Evolutionary conservation across 2,113 vertebrate species (phyloP), one percentile per base, ranked within the genome.

Genomic region (Lepisosteus oculatus): DNA sequence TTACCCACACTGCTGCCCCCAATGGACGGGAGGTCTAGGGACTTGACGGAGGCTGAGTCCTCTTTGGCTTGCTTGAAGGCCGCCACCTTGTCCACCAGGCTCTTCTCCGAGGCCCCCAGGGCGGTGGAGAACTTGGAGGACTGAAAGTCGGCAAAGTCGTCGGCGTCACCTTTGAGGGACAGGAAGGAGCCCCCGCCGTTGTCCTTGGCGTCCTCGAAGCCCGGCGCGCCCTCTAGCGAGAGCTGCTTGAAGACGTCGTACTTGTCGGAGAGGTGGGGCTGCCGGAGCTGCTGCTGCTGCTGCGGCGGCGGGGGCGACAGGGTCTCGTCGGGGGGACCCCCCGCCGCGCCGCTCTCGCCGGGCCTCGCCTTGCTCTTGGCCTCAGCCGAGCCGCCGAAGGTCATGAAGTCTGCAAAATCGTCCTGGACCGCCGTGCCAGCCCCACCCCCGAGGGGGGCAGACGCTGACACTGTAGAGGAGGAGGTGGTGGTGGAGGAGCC

Each of bases 351-450:
- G 75, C 3, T 29, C 76, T 17, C 71, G 81, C 92, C 77, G 54
- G 84, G 65, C 80, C 89, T 3, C 61, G 75, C 72, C 68, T 87
- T 85, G 0, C 72, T 62, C 75, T 83, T 86, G 9, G 90, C 81
- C 77, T 94, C 92, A 2, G 84, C 75, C 0, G 90, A 85, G 78
- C 90, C 90, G 68, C 90, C 94, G 67, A 99, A 99, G 11, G 96
- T 95, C 94, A 98, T 94, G 81, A 99, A 99, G 86, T 99, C 97
- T 67, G 97, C 96, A 90, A 99, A 99, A 85, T 99, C 96, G 57
- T 98, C 97, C 68, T 96, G 97, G 77, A 90, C 92, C 13, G 91
- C 92, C 0, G 76, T 3, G 43, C 71, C 74, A 8, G 85, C 88
- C 0, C 79, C 7, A 13, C 56, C n/a, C 9, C 65, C 78, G 63